Evolutionary conservation across 2,888 invertebrate species (phyloP), one percentile per base, ranked within the genome.

Genomic region (Biston stratarius): DNA sequence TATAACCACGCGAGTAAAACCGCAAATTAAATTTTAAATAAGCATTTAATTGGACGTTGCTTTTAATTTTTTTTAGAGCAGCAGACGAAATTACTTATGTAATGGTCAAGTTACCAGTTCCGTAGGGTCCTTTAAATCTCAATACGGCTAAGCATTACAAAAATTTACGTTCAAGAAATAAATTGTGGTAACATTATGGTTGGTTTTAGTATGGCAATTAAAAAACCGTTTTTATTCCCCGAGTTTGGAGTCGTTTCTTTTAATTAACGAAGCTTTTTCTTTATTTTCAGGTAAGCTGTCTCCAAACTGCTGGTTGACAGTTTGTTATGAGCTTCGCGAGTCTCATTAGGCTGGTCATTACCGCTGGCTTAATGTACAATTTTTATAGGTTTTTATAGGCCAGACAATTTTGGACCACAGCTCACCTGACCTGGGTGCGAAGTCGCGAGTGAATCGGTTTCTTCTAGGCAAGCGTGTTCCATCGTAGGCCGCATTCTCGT

Each of bases 231-330:
- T 76, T 78, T 78, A 74, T 75, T 76, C 40, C 52, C 42, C 51
- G 61, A 71, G 49, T 72, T 74, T 72, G 74, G 69, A 61, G 72
- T 72, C 58, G 69, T 73, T 73, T 71, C 66, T 69, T 77, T 77
- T 74, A 77, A 78, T 80, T 77, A 78, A 78, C 74, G 62, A 61
- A n/a, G 24, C 42, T 70, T 65, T 73, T 73, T 75, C 68, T 69
- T 75, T 75, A 64, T 74, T 73, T 77, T 72, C 79, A 79, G 79
- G 79, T 78, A 78, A 73, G 80, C 74, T 60, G 62, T 40, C 63
- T 53, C 45, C 15, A 40, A 63, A 60, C 12, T 63, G 63, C 63
- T 67, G 58, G 49, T 45, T 44, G 40, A 71, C 57, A 67, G 63
- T 64, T 61, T 36, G 66, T 67, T 70, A 74, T 71, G 70, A 59